Base-by-base conservation (phyloP, 1,140 invertebrate species). In the Globodera rostochiensis region DNA sequence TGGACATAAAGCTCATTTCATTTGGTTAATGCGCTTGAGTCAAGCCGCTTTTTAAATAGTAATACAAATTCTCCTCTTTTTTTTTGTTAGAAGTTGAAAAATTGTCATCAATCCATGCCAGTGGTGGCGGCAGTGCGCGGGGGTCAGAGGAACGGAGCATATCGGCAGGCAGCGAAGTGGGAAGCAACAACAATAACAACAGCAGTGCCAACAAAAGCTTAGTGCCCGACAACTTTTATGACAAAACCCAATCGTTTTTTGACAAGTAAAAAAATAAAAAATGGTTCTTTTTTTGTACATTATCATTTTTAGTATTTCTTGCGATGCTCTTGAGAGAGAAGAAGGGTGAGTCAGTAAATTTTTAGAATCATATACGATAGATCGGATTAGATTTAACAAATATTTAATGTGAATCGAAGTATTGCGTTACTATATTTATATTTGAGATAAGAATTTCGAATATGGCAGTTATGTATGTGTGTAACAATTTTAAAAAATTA, bases 191-290 rank as follows among this genome's bases (percentile, higher is more conserved):
- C 25, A 25, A 25, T 25, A 25, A 46, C 49, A 47, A 21, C n/a
- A 19, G 21, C 21, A 47, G 46, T 45, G 19, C 5, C 45, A 8
- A 19, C 9, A 11, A 60, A 19, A 15, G 57, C 15, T 19, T 6
- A 19, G 49, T 21, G 25, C 47, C 21, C 21, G 64, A 78, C 6
- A 46, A 69, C 21, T 78, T 69, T 4, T 78, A 78, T 47, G 76
- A 78, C 25, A 78, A 67, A 47, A 78, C 21, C 4, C 13, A n/a
- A 21, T 78, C 76, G 7, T 78, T 78, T 70, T 78, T 78, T 78
- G 76, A 78, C 46, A 71, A 71, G 69, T 71, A 71, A 45, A 11
- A 45, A 36, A 13, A 8, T 71, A 25, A 25, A 25, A 25, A 25
- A 25, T 25, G 25, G 25, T 25, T 25, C 1, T 25, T 25, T 25